Evolutionary conservation across 1,140 invertebrate genomes (phyloP), one percentile per base, ranked within the genome.

Genomic region (Nasonia longicornis): DNA sequence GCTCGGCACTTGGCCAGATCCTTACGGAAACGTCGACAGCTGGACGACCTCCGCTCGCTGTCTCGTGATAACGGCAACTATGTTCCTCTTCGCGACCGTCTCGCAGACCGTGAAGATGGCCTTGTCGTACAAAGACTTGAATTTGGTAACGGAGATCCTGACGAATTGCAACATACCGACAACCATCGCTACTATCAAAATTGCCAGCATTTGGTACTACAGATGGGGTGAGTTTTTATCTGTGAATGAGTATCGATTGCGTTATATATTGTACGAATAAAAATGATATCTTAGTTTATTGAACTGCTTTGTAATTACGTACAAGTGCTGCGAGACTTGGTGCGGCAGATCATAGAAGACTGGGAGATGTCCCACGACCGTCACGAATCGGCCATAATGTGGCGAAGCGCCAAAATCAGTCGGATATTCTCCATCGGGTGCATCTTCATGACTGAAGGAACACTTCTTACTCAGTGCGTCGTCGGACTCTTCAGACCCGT

Each of bases 401-500:
- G 67, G 67, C 22, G 35, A 73, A 29, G 26, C 38, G 82, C 82
- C 4, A 76, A 31, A 45, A 48, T 77, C 11, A 83, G 82, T 29
- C 48, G 78, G 70, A 12, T 64, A 0, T 80, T 83, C 20, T 77
- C 77, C 14, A 71, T 83, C 26, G 78, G 64, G 2, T 83, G 82
- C 29, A 76, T 83, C 12, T 80, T 77, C 16, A 69, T 83, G 69
- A 83, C 77, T 12, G 45, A 79, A 72, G 67, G 66, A 14, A 80
- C 78, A 8, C 42, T 83, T 6, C 1, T 82, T 1, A 20, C 66
- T 0, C 81, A 82, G 22, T 79, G 63, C 45, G 35, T 79, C 26
- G 64, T 79, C 22, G 77, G 77, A 16, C 38, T 82, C 12, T 52
- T 52, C 22, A 38, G 20, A 12, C 76, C 76, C 29, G 20, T 74